Percentiles rank a stretch among this genome's conserved stretches.
Evolutionary conservation across 35 echinoderm and acorn worm genomes (phyloP).

Genomic region (Apostichopus californicus): DNA sequence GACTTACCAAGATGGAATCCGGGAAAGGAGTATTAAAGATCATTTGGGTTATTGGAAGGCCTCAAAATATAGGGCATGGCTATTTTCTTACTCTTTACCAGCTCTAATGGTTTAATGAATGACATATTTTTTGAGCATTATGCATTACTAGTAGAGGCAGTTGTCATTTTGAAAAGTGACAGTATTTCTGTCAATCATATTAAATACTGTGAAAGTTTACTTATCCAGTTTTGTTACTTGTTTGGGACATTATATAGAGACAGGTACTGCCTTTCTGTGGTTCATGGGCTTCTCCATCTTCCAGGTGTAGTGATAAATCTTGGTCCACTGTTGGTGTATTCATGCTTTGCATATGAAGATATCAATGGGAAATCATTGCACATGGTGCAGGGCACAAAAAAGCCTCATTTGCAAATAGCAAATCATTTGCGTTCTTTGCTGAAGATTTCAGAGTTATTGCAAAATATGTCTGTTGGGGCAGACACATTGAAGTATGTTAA

Average conservation of each 20-base stretch:
- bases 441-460: too few relatives aligned
- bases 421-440: background rate
- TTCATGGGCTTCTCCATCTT: background rate
- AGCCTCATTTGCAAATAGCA: background rate
- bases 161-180: conserved; percentile 7
- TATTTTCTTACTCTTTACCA: conserved; percentile 59
- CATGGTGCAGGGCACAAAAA: background rate
- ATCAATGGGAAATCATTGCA: background rate
- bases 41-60: conserved; percentile 59
- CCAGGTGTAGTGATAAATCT: background rate
- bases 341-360: conserved; percentile 2
- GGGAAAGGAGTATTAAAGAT: conserved; percentile 6
- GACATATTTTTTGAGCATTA: conserved; percentile 38
- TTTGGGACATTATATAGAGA: background rate
- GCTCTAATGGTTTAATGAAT: conserved; percentile 9
- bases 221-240: background rate
- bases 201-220: background rate
- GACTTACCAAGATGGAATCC: conserved; percentile 50
- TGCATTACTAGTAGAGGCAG: conserved; percentile 20
- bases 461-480: too few relatives aligned
- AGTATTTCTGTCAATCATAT: background rate
- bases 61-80: conserved; percentile 42
- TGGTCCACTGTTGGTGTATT: conserved; percentile 14
- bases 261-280: background rate
- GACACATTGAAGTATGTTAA: too few relatives aligned